Evolutionary conservation across 1,140 invertebrate species (phyloP), one percentile per base, ranked within the genome.

Genomic region (Papilio polytes): DNA sequence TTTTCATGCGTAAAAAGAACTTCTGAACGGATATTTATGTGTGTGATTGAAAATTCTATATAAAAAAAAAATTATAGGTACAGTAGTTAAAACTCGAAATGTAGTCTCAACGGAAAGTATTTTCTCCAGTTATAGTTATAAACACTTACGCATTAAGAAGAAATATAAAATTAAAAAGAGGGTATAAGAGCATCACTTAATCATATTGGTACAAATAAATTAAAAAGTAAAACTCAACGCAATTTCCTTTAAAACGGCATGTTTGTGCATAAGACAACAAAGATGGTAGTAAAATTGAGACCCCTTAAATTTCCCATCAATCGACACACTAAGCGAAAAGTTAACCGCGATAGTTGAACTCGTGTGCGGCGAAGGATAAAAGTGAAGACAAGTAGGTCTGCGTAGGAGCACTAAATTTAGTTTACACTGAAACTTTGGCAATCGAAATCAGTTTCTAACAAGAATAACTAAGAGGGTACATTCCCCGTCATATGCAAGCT

Each of bases 381-480:
- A 70, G 63, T 70, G 63, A 70, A 70, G 63, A 70, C 63, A 70
- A 70, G 63, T 70, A 70, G 63, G 63, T 70, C 63, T 70, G 26
- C 63, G 26, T 70, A 70, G 63, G 63, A 70, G 15, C 63, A 70
- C 63, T 70, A 70, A 70, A 70, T 94, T 94, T 94, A 70, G 63
- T 70, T 31, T 36, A 36, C 26, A 70, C 63, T 70, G 26, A 31
- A 70, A 70, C 63, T 70, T 70, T 31, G 12, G 63, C 63, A 31
- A 70, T 70, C 26, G 26, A 70, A 70, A 70, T 70, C 63, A 31
- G 63, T 70, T 70, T 31, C 63, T 70, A 31, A 36, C 63, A 70
- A 36, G 63, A 70, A 70, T 26, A 12, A 12, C 63, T 70, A 70
- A 70, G 26, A 31, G 12, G 3, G 0, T 31, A 22, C 22, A 26